Conservation (phyloP, 2,797 vertebrate species). For the Enteromius paludinosus region DNA sequence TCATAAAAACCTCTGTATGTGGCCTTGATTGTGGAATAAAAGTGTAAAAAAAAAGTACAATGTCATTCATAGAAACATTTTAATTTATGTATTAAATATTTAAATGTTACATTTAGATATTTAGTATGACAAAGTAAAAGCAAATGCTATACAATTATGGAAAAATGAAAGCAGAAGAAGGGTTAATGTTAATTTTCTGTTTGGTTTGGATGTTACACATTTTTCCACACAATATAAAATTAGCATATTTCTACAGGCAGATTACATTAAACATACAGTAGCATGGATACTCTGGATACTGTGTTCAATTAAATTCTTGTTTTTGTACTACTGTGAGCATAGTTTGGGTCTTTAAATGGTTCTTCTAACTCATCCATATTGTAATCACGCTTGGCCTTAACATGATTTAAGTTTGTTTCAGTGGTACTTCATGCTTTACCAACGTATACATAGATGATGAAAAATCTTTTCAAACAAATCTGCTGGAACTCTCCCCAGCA, state of each 20-base stretch:
- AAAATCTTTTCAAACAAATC: slow-evolving; percentile 18
- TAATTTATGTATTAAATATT: not conserved
- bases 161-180: not conserved
- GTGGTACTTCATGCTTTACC: not conserved
- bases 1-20: not conserved
- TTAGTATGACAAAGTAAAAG: not conserved
- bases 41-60: not conserved
- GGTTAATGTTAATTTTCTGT: not conserved
- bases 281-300: not conserved
- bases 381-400: not conserved
- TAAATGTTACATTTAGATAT: not conserved
- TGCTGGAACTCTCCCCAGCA: slow-evolving; percentile 40
- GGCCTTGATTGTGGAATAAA: not conserved
- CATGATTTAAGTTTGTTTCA: not conserved
- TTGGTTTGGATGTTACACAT: not conserved
- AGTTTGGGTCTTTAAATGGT: not conserved
- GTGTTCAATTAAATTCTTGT: slow-evolving; percentile 5
- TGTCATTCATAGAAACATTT: not conserved
- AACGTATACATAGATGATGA: slow-evolving; percentile 17
- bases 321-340: not conserved
- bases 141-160: not conserved
- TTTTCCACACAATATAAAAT: not conserved
- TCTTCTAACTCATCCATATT: slow-evolving; percentile 15
- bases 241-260: not conserved
- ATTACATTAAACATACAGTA: not conserved